A percentile compares a stretch with the other conserved stretches of the same genome.
Conservation (phyloP, 2,113 vertebrate genomes). For the Peromyscus leucopus region DNA sequence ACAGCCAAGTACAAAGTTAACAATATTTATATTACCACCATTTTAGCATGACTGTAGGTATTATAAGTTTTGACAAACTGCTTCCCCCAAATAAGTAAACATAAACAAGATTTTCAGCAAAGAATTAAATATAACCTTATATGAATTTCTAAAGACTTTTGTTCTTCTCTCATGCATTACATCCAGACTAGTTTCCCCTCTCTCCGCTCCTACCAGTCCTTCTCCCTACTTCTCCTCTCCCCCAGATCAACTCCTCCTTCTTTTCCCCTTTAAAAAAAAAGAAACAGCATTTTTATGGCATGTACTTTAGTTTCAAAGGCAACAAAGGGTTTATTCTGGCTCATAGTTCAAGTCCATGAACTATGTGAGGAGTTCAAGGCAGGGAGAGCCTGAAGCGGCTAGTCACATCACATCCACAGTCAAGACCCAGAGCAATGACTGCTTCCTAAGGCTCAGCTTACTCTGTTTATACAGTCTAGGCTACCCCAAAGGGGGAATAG, state of each 20-base stretch:
- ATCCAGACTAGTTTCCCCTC: background rate
- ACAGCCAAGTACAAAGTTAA: background rate
- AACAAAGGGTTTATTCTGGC: background rate
- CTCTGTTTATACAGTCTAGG: too few species aligned
- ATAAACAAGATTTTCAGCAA: background rate
- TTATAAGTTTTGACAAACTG: background rate
- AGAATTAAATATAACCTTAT: slow-evolving; percentile 18
- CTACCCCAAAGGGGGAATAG: background rate
- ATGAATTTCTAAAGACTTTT: background rate
- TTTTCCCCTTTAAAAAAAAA: background rate
- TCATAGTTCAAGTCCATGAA: background rate
- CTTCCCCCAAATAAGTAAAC: slow-evolving; percentile 16
- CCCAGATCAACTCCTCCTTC: background rate
- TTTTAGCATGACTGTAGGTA: background rate
- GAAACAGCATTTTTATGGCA: background rate
- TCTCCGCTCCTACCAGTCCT: background rate
- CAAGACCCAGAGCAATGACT: background rate
- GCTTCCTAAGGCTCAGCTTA: background rate
- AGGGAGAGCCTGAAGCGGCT: background rate
- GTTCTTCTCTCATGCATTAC: background rate
- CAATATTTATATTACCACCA: background rate
- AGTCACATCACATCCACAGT: background rate
- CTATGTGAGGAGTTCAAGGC: background rate
- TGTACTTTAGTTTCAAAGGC: background rate
- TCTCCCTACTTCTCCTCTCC: background rate